These are phyloP conservation scores for Phylloscopus whistleri DNA, from an alignment of 2,113 vertebrate species.

Conservation along the genomic window DNA sequence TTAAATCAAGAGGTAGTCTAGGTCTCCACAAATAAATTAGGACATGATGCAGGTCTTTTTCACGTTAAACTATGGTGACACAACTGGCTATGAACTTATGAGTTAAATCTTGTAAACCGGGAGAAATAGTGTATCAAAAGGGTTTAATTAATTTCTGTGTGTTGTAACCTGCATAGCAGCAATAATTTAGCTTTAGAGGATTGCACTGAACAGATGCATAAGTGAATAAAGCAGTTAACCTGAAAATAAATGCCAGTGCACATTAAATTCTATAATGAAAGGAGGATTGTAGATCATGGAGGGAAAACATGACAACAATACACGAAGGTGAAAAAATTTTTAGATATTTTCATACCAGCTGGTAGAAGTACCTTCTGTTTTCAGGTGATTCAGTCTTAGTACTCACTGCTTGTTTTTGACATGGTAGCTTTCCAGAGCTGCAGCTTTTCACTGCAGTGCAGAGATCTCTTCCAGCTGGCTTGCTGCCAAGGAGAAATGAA, in stretches of 20 bases:
- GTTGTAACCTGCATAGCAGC: not conserved
- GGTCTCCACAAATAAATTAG: not conserved
- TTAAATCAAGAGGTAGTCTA: not conserved
- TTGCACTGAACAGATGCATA: not conserved
- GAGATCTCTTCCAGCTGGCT: constrained; percentile 50
- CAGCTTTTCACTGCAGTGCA: constrained; percentile 68
- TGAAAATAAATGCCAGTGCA: not conserved
- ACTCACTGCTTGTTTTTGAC: not conserved
- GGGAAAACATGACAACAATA: not conserved
- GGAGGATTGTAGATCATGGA: not conserved
- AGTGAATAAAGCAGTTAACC: not conserved
- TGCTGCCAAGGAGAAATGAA: constrained; percentile 20
- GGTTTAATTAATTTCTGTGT: not conserved
- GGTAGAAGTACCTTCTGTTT: not conserved
- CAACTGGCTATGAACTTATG: not conserved
- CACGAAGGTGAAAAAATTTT: not conserved
- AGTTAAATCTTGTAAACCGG: not conserved
- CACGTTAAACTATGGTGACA: not conserved
- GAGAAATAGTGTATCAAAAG: not conserved
- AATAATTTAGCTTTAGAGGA: not conserved
- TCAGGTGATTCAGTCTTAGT: not conserved
- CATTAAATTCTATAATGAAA: not conserved
- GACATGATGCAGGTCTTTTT: not conserved
- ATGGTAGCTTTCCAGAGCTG: constrained; percentile 44
- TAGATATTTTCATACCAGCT: not conserved